These are phyloP conservation scores for Xyrichtys novacula DNA, from an alignment of 2,797 vertebrate genomes.

Conservation along the genomic window DNA sequence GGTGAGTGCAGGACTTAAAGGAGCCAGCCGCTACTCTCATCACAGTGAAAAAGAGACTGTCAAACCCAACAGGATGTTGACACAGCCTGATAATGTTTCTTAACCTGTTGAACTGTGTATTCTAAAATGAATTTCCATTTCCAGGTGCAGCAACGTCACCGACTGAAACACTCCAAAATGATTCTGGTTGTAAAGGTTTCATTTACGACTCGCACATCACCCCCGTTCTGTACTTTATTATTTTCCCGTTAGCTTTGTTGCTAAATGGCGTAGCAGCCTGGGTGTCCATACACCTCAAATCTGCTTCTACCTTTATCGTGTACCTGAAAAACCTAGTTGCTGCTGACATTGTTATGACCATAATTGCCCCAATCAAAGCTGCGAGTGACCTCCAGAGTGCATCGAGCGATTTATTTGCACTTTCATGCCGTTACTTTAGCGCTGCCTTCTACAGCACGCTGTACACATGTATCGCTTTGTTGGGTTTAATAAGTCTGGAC, in stretches of 20 bases:
- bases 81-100: not conserved
- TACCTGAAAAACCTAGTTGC: slow-evolving; percentile 92
- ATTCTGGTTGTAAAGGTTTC: not conserved
- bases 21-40: not conserved
- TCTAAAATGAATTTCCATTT: slow-evolving; percentile 10
- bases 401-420: slow-evolving; percentile 62
- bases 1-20: slow-evolving; percentile 29
- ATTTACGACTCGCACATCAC: slow-evolving; percentile 12
- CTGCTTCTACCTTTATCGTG: slow-evolving; percentile 90
- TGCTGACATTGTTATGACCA: slow-evolving; percentile 89
- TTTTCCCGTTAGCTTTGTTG: slow-evolving; percentile 87
- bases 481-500: slow-evolving; percentile 91
- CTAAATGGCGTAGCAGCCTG: slow-evolving; percentile 89
- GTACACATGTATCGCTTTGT: slow-evolving; percentile 89
- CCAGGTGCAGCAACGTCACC: slow-evolving; percentile 43
- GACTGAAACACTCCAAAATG: slow-evolving; percentile 13
- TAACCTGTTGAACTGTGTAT: not conserved
- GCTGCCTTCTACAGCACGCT: slow-evolving; percentile 87
- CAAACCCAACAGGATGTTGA: not conserved
- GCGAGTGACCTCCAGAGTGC: slow-evolving; percentile 70
- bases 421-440: slow-evolving; percentile 84
- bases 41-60: not conserved
- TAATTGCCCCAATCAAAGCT: slow-evolving; percentile 86
- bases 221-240: slow-evolving; percentile 81
- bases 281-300: slow-evolving; percentile 91